Conservation (phyloP, 2,797 vertebrate genomes). For the Anguilla pacifica region DNA sequence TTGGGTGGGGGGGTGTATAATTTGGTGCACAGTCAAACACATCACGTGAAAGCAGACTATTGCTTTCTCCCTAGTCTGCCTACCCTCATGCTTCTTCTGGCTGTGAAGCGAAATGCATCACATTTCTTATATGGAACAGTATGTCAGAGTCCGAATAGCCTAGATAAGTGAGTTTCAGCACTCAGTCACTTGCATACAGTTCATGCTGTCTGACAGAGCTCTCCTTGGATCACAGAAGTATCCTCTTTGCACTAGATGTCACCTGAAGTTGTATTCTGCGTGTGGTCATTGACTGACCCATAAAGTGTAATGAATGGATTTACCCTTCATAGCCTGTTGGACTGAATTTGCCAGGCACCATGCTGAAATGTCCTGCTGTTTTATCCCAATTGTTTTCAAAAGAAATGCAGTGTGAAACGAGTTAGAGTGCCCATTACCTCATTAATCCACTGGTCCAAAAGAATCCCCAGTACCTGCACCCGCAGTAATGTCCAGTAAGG, state of each 20-base stretch:
- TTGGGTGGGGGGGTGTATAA: no score
- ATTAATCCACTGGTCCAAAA: slow-evolving; percentile 33
- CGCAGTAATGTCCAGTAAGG: slow-evolving; percentile 41
- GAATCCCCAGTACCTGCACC: slow-evolving; percentile 39
- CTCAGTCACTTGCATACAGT: no score
- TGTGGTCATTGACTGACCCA: slow-evolving; percentile 19
- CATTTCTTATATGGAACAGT: background rate
- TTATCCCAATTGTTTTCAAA: slow-evolving; percentile 81
- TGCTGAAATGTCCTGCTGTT: slow-evolving; percentile 78
- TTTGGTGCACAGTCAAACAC: no score
- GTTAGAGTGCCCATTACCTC: slow-evolving; percentile 80
- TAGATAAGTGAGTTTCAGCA: background rate
- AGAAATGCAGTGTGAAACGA: slow-evolving; percentile 77
- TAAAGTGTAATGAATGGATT: slow-evolving; percentile 70
- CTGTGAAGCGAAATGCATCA: background rate
- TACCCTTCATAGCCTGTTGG: slow-evolving; percentile 79
- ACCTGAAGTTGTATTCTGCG: slow-evolving; percentile 17
- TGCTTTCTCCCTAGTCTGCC: background rate
- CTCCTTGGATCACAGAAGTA: background rate
- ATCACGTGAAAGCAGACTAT: background rate
- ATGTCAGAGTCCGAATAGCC: background rate
- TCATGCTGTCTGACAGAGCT: background rate
- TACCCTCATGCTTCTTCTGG: background rate
- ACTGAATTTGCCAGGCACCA: slow-evolving; percentile 79
- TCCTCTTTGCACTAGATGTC: background rate